phyloP scores from a whole-genome alignment of 2,797 vertebrate genomes.

The Hoplostethus atlanticus region DNA sequence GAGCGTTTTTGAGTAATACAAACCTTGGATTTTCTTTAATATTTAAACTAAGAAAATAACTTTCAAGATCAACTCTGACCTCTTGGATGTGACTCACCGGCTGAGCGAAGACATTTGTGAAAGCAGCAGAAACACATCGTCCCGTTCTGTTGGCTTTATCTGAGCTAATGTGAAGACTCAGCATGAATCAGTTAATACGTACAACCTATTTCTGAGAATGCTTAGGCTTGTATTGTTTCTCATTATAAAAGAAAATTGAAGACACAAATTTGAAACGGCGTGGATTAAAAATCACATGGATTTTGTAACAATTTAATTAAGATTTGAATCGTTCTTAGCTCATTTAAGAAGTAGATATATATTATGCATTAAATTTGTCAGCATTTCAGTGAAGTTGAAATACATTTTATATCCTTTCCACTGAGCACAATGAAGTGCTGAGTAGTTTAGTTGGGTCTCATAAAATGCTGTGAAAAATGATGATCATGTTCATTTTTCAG shows the following conservation, averaged over 20 bases:
- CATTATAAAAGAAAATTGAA: conserved; percentile 50
- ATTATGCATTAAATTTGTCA: conserved; percentile 34
- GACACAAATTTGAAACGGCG: conserved; percentile 45
- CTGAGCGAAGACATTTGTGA: conserved; percentile 19
- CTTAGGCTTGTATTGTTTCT: conserved; percentile 53
- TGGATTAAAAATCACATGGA: conserved; percentile 47
- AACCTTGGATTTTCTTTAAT: conserved; percentile 9
- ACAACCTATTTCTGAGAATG: conserved; percentile 37
- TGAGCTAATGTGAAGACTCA: conserved; percentile 33
- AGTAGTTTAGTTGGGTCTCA: conserved; percentile 34
- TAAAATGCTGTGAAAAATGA: conserved; percentile 42
- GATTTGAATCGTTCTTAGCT: conserved; percentile 31
- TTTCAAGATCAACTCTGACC: neutral
- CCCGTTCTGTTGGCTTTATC: conserved; percentile 4
- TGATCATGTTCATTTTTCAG: conserved; percentile 52
- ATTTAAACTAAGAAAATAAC: conserved; percentile 1
- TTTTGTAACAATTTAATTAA: conserved; percentile 47
- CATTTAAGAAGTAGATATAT: conserved; percentile 28
- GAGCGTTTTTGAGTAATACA: conserved; percentile 23
- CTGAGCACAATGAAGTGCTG: conserved; percentile 25
- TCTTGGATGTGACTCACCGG: neutral
- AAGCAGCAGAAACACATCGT: conserved; percentile 7
- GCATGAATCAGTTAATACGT: conserved; percentile 31
- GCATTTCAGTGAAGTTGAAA: conserved; percentile 47
- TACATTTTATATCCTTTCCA: conserved; percentile 35